These are phyloP conservation scores for Hormaphis cornu DNA, from an alignment of 1,140 invertebrate species.

Conservation along the genomic window DNA sequence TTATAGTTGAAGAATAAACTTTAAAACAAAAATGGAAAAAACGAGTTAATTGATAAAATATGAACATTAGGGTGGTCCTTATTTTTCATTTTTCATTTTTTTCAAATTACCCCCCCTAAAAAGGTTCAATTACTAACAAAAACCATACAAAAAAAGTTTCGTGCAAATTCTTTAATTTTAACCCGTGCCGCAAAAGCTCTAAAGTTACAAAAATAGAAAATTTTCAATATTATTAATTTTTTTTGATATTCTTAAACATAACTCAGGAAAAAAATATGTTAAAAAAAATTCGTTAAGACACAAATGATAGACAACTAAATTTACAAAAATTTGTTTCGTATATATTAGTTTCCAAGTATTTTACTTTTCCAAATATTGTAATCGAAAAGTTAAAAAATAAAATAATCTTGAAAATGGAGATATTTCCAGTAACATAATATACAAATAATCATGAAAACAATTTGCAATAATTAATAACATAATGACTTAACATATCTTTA, in stretches of 20 bases:
- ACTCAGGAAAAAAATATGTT: background rate
- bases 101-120: no score
- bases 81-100: no score
- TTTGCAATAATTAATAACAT: no score
- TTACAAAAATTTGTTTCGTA: background rate
- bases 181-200: background rate
- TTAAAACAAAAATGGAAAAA: no score
- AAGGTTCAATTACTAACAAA: no score
- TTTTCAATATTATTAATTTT: background rate
- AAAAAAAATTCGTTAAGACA: background rate
- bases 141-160: no score
- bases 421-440: no score
- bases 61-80: no score
- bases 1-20: no score
- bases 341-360: background rate
- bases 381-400: background rate
- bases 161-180: no score
- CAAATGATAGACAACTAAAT: background rate
- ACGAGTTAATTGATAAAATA: no score
- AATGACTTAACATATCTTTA: background rate
- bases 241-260: background rate
- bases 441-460: no score
- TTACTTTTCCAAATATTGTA: background rate
- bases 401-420: background rate
- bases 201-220: background rate